phyloP scores from a whole-genome alignment of 2,113 vertebrate species.

The Leiothrix lutea region DNA sequence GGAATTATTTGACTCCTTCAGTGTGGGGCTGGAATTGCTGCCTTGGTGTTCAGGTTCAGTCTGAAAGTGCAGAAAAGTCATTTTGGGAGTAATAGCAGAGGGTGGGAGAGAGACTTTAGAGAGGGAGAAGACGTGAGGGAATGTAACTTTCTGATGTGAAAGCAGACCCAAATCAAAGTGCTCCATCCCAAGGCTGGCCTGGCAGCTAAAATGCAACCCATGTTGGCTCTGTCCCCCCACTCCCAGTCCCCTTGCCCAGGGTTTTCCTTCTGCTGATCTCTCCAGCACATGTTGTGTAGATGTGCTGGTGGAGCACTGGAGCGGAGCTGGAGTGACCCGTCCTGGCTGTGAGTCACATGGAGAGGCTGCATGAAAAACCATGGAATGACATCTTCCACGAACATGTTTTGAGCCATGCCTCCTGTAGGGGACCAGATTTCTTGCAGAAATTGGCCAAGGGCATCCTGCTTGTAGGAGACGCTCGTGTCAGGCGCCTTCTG shows the following conservation, averaged over 20 bases:
- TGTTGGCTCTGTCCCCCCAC: neutral
- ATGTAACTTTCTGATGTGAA: fast-evolving
- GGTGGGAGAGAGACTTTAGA: neutral
- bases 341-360: neutral
- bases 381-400: neutral
- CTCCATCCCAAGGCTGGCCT: neutral
- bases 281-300: fast-evolving
- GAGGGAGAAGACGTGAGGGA: neutral
- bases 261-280: neutral
- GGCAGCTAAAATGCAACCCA: neutral
- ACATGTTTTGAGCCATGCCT: neutral
- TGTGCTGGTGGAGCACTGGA: neutral
- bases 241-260: neutral
- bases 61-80: neutral
- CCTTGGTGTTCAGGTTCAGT: neutral
- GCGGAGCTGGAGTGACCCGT: neutral
- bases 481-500: slow-evolving; percentile 2
- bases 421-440: neutral
- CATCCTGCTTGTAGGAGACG: neutral
- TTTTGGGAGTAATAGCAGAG: neutral
- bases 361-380: neutral
- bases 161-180: neutral
- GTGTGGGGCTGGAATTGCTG: neutral
- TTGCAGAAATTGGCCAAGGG: neutral
- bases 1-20: neutral